Evolutionary conservation across 2,113 vertebrate species (phyloP).

Genomic region (Sinosuthora webbiana): DNA sequence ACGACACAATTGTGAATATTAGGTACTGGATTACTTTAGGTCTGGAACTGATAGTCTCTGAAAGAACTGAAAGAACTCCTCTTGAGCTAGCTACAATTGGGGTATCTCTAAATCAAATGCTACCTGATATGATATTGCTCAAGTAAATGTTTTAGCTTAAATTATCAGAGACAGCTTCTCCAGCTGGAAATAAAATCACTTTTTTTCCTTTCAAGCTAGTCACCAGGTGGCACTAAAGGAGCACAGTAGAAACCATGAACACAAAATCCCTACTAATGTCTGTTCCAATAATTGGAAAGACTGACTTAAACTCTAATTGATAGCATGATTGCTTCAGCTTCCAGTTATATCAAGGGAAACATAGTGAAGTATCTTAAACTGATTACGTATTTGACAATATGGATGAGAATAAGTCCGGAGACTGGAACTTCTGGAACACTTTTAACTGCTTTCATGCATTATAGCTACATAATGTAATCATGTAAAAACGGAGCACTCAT

Average conservation of each 20-base stretch:
- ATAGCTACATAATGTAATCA: conserved; percentile 12
- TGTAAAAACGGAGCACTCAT: background rate
- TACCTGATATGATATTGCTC: background rate
- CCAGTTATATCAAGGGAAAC: conserved; percentile 68
- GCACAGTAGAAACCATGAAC: conserved; percentile 42
- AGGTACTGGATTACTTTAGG: background rate
- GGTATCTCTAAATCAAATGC: background rate
- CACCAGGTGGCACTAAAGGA: conserved; percentile 95
- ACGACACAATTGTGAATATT: background rate
- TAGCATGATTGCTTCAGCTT: conserved; percentile 71
- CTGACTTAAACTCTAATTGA: conserved; percentile 71
- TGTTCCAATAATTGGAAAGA: conserved; percentile 37
- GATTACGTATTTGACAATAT: conserved; percentile 62
- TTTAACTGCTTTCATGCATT: conserved; percentile 38
- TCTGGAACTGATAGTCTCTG: background rate
- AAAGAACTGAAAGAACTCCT: background rate
- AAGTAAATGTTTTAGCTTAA: background rate
- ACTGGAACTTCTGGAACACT: conserved; percentile 28
- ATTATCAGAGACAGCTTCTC: background rate
- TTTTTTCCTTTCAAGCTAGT: background rate
- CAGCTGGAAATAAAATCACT: background rate
- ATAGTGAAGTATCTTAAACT: conserved; percentile 67
- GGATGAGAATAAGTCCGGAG: conserved; percentile 50
- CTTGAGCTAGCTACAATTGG: background rate
- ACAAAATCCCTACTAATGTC: background rate